Evolutionary conservation across 2,888 invertebrate genomes (phyloP).

Genomic region (Drosophila prostipennis): DNA sequence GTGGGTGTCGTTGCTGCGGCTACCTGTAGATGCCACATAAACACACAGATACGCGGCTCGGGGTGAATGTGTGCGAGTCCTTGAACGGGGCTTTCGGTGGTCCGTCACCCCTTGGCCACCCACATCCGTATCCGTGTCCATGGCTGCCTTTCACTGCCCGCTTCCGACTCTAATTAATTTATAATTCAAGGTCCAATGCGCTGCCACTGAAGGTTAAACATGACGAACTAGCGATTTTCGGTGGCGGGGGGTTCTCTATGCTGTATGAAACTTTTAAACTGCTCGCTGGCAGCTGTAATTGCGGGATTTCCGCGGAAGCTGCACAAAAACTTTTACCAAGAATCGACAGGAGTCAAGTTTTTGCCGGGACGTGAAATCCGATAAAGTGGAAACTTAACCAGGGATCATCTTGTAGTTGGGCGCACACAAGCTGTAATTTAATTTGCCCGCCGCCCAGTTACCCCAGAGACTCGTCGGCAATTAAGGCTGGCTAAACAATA

Average conservation of each 20-base stretch:
- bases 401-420: constrained; percentile 14
- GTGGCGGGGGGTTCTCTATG: no score
- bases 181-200: constrained; percentile 73
- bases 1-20: constrained; percentile 70
- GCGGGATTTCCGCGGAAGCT: constrained; percentile 13
- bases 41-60: constrained; percentile 11
- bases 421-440: constrained; percentile 25
- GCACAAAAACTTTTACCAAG: background rate
- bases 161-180: constrained; percentile 75
- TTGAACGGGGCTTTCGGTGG: constrained; percentile 67
- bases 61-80: constrained; percentile 49
- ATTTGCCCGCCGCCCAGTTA: background rate
- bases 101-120: constrained; percentile 1
- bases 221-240: constrained; percentile 46
- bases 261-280: constrained; percentile 7
- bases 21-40: constrained; percentile 80
- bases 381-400: constrained; percentile 16
- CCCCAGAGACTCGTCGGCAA: constrained; percentile 16
- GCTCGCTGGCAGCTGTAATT: constrained; percentile 12
- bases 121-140: constrained; percentile 13
- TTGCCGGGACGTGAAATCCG: constrained; percentile 2
- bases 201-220: constrained; percentile 70
- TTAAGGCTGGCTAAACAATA: constrained; percentile 30
- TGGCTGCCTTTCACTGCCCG: constrained; percentile 18
- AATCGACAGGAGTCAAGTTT: constrained; percentile 1